Evolutionary conservation across 1,140 invertebrate genomes (phyloP).

Genomic region (Bathynomus jamesi): DNA sequence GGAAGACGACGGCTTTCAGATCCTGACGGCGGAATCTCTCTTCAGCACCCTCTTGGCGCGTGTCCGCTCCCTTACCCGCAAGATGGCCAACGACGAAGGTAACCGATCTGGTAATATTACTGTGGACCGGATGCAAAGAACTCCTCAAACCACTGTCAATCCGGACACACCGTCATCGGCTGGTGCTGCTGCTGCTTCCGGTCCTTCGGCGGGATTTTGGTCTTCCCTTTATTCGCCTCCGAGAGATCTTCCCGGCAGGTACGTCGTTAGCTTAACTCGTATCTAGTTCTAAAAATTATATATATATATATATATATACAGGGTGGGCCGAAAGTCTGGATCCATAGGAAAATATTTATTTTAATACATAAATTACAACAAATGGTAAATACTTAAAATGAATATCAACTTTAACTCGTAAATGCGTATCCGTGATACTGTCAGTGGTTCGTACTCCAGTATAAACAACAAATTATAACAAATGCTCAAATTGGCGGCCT

Average conservation of each 20-base stretch:
- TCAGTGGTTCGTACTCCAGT: no score
- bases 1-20: constrained; percentile 75
- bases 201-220: constrained; percentile 29
- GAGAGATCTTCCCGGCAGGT: constrained; percentile 12
- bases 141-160: constrained; percentile 18
- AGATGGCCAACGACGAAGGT: constrained; percentile 68
- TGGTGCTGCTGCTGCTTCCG: constrained; percentile 11
- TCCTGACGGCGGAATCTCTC: constrained; percentile 78
- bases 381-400: no score
- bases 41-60: constrained; percentile 77
- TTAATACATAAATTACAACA: no score
- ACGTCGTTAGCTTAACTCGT: no score
- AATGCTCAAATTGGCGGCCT: no score
- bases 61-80: constrained; percentile 72
- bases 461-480: no score
- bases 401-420: no score
- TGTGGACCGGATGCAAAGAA: constrained; percentile 4
- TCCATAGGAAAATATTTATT: no score
- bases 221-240: constrained; percentile 34
- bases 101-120: background rate
- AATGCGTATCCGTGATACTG: no score
- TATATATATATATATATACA: no score
- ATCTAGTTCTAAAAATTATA: no score
- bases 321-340: no score
- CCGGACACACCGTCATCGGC: constrained; percentile 10